A percentile compares a stretch with the other conserved stretches of the same genome.
Evolutionary conservation across 1,140 invertebrate species (phyloP).

Genomic region (Drosophila willistoni): DNA sequence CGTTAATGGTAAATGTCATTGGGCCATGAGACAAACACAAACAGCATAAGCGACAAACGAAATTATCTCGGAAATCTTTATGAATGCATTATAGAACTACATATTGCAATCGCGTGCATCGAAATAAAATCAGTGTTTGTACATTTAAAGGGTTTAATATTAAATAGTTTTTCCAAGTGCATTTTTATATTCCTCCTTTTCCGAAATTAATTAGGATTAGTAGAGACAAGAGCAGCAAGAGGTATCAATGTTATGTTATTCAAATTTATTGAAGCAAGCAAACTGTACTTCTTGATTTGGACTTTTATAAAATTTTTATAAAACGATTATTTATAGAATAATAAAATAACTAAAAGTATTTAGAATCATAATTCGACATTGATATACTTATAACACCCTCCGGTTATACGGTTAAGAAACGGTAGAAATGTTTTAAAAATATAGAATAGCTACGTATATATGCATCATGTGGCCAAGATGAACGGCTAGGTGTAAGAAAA

Average conservation of each 20-base stretch:
- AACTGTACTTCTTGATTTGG: too few species aligned
- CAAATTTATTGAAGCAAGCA: too few species aligned
- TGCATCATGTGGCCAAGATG: background rate
- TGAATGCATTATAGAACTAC: background rate
- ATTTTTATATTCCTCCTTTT: too few species aligned
- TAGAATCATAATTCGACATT: too few species aligned
- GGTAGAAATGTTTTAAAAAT: background rate
- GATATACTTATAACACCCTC: background rate
- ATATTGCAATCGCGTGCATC: background rate
- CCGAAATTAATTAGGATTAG: too few species aligned
- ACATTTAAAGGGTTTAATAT: background rate
- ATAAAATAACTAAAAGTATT: too few species aligned
- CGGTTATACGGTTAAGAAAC: background rate
- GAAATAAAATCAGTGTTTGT: background rate
- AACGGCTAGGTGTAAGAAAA: background rate
- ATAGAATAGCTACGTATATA: background rate
- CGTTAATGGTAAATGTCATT: background rate
- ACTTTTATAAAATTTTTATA: too few species aligned
- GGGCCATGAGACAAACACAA: background rate
- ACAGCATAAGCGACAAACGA: background rate
- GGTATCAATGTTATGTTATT: too few species aligned
- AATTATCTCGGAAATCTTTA: constrained; percentile 1
- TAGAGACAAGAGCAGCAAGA: too few species aligned
- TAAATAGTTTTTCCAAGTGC: too few species aligned
- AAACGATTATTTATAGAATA: too few species aligned